A percentile compares a stretch with the other conserved stretches of the same genome.
Conservation (phyloP, 2,888 invertebrate species). For the Malachius bipustulatus region DNA sequence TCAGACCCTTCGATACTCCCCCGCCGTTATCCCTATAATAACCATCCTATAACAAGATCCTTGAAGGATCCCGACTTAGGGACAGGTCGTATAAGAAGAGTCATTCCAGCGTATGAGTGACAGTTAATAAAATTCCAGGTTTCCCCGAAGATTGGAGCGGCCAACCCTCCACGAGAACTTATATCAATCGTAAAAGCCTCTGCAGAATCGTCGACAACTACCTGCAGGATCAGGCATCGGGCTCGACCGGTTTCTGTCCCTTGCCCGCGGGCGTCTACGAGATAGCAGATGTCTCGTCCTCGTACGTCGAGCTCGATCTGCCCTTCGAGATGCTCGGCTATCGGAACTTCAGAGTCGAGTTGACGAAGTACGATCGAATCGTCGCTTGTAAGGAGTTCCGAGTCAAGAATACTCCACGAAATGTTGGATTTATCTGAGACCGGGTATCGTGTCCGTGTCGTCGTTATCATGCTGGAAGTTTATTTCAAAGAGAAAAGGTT, state of each 20-base stretch:
- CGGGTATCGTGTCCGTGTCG: no score
- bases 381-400: background rate
- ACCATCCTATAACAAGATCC: no score
- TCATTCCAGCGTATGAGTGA: no score
- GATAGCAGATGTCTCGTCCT: background rate
- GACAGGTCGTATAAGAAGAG: no score
- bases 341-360: background rate
- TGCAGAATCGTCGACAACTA: background rate
- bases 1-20: no score
- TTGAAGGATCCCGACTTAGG: no score
- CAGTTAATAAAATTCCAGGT: no score
- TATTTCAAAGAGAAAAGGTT: no score
- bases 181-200: background rate
- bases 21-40: no score
- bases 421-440: background rate
- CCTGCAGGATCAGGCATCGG: background rate
- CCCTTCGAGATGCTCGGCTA: conserved; percentile 1
- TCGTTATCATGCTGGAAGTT: no score
- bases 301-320: background rate
- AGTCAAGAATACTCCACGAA: background rate
- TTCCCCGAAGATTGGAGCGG: no score
- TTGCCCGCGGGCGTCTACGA: background rate
- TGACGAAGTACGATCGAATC: background rate
- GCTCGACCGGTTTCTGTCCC: background rate
- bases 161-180: no score